Evolutionary conservation across 2,113 vertebrate species (phyloP).

Genomic region (Salvelinus fontinalis): DNA sequence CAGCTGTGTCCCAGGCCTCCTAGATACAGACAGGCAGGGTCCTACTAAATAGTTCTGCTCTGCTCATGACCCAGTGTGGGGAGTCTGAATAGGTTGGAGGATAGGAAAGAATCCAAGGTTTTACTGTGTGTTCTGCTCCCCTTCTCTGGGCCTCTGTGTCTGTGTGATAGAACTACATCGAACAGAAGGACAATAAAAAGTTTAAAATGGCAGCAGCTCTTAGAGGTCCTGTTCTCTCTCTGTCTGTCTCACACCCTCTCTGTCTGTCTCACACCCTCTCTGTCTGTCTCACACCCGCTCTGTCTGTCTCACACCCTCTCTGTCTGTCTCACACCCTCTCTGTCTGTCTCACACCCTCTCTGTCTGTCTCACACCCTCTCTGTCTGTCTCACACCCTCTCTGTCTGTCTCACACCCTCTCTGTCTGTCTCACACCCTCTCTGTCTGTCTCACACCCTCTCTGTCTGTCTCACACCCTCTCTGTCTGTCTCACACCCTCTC

Average conservation of each 20-base stretch:
- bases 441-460: too few relatives aligned
- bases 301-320: not conserved
- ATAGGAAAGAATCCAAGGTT: slow-evolving; percentile 31
- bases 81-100: too few relatives aligned
- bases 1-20: too few relatives aligned
- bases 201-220: not conserved
- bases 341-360: not conserved
- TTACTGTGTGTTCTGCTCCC: slow-evolving; percentile 16
- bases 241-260: not conserved
- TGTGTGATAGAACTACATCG: not conserved
- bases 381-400: not conserved
- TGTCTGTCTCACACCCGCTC: not conserved
- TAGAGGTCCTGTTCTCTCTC: not conserved
- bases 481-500: too few relatives aligned
- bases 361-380: slow-evolving; percentile 6
- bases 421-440: too few relatives aligned
- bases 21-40: too few relatives aligned
- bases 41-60: slow-evolving; percentile 22
- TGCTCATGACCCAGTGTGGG: slow-evolving; percentile 39
- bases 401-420: too few relatives aligned
- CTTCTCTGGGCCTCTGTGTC: not conserved
- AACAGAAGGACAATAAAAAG: too few relatives aligned
- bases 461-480: too few relatives aligned
- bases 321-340: not conserved
- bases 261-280: not conserved